phyloP scores from a whole-genome alignment of 2,888 invertebrate genomes.

The Tetrapedia diversipes region DNA sequence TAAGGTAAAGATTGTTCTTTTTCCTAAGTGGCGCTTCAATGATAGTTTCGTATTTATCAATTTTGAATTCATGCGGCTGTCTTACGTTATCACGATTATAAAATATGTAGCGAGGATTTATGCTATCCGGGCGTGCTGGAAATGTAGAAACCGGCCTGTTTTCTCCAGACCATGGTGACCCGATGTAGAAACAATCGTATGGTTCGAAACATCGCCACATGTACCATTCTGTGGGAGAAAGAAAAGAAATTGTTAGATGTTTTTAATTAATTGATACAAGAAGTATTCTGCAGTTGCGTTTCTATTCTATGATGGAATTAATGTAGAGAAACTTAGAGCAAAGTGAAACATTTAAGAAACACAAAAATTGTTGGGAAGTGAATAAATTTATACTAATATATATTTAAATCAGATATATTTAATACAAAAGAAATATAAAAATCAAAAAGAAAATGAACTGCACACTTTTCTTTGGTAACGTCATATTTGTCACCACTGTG shows the following conservation, averaged over 20 bases:
- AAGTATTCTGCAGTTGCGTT: too few species aligned
- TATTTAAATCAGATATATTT: too few species aligned
- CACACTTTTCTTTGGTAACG: too few species aligned
- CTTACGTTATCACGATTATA: constrained; percentile 84
- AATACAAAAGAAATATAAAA: too few species aligned
- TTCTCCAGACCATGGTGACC: constrained; percentile 90
- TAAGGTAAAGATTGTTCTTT: constrained; percentile 87
- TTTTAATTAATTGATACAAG: too few species aligned
- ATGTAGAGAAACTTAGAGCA: too few species aligned
- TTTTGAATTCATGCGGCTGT: constrained; percentile 86
- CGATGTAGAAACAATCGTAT: constrained; percentile 92
- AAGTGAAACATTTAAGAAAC: too few species aligned
- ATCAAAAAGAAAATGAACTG: too few species aligned
- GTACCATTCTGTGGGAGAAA: constrained; percentile 76
- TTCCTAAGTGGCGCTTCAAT: constrained; percentile 85
- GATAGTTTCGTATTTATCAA: constrained; percentile 87
- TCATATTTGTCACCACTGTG: too few species aligned
- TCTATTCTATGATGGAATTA: too few species aligned
- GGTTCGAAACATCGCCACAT: constrained; percentile 88
- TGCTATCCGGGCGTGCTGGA: constrained; percentile 88
- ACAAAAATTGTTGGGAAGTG: too few species aligned
- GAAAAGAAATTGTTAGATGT: constrained; percentile 3
- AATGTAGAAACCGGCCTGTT: constrained; percentile 91
- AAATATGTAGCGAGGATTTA: constrained; percentile 86
- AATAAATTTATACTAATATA: too few species aligned